Conservation (phyloP, 2,797 vertebrate species). For the Yasuhikotakia modesta region DNA sequence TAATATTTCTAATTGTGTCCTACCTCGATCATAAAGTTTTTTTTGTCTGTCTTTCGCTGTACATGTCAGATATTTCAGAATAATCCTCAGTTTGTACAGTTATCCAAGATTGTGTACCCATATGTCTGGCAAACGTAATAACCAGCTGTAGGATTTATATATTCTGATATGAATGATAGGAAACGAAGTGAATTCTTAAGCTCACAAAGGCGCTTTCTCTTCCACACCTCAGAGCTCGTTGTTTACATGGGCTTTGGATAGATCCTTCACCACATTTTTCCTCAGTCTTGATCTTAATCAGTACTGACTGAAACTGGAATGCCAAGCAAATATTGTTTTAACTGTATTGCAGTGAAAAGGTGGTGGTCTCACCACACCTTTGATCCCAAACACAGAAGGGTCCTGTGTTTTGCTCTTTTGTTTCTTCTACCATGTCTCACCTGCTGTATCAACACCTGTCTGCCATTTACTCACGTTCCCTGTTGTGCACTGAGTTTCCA, state of each 20-base stretch:
- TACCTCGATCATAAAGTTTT: not conserved
- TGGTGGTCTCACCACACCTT: not conserved
- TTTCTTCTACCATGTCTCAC: not conserved
- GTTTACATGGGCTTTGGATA: slow-evolving; percentile 45
- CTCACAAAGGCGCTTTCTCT: slow-evolving; percentile 13
- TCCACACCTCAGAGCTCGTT: slow-evolving; percentile 34
- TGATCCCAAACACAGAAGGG: slow-evolving; percentile 21
- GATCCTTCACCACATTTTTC: slow-evolving; percentile 3
- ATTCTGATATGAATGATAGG: slow-evolving; percentile 24
- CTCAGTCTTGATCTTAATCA: slow-evolving; percentile 39
- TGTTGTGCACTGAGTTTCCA: not conserved
- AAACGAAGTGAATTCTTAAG: slow-evolving; percentile 25
- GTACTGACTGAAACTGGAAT: slow-evolving; percentile 20
- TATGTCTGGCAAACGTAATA: slow-evolving; percentile 19
- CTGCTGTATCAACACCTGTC: slow-evolving; percentile 14
- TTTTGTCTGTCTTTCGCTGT: not conserved
- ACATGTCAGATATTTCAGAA: slow-evolving; percentile 5
- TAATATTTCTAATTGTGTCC: too few relatives aligned
- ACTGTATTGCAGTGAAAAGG: slow-evolving; percentile 44
- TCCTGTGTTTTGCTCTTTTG: not conserved
- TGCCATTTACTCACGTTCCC: slow-evolving; percentile 1
- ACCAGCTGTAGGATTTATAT: slow-evolving; percentile 37
- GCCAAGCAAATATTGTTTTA: slow-evolving; percentile 49
- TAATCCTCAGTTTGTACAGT: slow-evolving; percentile 17
- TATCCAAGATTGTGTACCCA: slow-evolving; percentile 6